Evolutionary conservation across 2,113 vertebrate genomes (phyloP), one percentile per base, ranked within the genome.

Genomic region (Varanus salvator): DNA sequence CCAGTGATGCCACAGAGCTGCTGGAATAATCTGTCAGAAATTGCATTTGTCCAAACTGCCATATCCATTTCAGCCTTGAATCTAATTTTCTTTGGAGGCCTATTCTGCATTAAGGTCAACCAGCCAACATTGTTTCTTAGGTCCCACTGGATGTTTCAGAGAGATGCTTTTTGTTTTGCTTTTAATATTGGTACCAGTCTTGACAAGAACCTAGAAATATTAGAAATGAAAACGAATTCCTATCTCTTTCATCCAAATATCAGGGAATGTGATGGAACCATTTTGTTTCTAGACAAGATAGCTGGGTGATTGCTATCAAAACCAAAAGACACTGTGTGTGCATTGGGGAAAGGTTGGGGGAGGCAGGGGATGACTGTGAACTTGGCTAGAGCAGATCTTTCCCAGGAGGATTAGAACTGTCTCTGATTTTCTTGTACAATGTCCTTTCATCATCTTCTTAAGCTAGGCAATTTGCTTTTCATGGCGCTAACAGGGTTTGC

Each of bases 21-120:
- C 90, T 88, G 74, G 17, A 77, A 38, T 91, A 84, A 74, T 85
- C 68, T 86, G 71, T 27, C 69, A 84, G 85, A 92, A 91, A 92
- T 44, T 92, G 66, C 87, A 87, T 89, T 92, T 90, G 21, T 90
- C 85, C 89, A 86, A 60, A 90, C 86, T 76, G 78, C 89, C 87
- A 27, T 69, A 93, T 72, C 84, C 91, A 93, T 93, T 92, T 90
- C 48, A 87, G 86, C 90, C 0, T 0, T 69, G 90, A 91, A 91
- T 86, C 29, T 92, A 87, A 94, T 92, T 92, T 64, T 90, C 81
- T 71, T 76, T 87, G 74, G 72, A 89, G 80, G 82, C 89, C 87
- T 87, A 78, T 89, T 85, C 66, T 87, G 54, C 44, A 21, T 85
- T 69, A 87, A 69, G 84, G 91, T 85, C 75, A 76, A 87, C 50